These are phyloP conservation scores for Drosophila punjabiensis DNA, from an alignment of 1,140 invertebrate genomes.

Conservation along the genomic window DNA sequence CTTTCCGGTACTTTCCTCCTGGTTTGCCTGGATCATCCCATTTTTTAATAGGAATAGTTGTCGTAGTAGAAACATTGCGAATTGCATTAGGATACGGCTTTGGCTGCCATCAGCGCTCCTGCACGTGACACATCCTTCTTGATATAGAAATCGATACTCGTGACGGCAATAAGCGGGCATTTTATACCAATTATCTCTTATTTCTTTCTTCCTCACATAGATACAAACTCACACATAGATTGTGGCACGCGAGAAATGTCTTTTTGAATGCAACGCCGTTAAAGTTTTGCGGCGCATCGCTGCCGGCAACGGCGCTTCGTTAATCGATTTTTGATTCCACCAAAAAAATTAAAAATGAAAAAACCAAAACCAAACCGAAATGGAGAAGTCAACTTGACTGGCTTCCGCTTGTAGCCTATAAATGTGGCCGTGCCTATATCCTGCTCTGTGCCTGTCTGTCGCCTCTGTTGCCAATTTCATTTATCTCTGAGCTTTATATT, in stretches of 20 bases:
- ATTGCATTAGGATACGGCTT: conserved; percentile 37
- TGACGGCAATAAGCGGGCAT: conserved; percentile 78
- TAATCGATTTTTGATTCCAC: conserved; percentile 79
- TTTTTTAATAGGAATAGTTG: background rate
- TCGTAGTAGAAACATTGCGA: conserved; percentile 20
- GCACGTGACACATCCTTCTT: conserved; percentile 74
- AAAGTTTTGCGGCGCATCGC: conserved; percentile 58
- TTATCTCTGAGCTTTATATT: conserved; percentile 77
- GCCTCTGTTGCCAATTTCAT: conserved; percentile 77
- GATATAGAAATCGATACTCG: conserved; percentile 81
- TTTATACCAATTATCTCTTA: conserved; percentile 77
- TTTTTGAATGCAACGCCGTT: conserved; percentile 66
- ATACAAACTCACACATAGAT: conserved; percentile 27
- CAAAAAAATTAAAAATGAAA: conserved; percentile 43
- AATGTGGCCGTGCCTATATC: conserved; percentile 37
- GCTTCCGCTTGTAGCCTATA: conserved; percentile 28
- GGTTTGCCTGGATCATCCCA: conserved; percentile 14
- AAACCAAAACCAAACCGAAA: conserved; percentile 19
- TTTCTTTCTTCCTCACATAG: conserved; percentile 42
- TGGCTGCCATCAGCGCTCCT: conserved; percentile 34
- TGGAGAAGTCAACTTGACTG: conserved; percentile 62
- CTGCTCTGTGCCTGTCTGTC: conserved; percentile 37
- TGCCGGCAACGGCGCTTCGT: conserved; percentile 60
- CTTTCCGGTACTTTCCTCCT: background rate
- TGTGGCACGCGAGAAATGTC: conserved; percentile 63